Conservation (phyloP, 2,888 invertebrate genomes). For the Helicoverpa assulta region DNA sequence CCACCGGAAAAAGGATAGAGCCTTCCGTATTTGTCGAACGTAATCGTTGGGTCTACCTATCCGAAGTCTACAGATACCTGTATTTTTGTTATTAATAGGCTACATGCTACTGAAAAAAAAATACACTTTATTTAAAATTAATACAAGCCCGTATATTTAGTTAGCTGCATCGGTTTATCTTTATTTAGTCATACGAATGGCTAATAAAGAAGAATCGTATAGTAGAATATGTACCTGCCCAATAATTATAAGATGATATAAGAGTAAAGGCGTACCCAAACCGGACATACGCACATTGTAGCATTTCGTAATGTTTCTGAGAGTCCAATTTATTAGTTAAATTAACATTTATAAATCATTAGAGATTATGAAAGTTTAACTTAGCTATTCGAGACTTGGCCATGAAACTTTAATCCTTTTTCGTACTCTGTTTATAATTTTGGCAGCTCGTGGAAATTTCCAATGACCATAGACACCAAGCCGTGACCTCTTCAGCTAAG, state of each 20-base stretch:
- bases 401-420: conserved; percentile 35
- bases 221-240: background rate
- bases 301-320: conserved; percentile 7
- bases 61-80: too few relatives aligned
- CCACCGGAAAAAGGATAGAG: conserved; percentile 24
- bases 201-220: background rate
- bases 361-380: conserved; percentile 4
- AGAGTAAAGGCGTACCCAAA: conserved; percentile 5
- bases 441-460: background rate
- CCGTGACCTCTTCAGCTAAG: background rate
- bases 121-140: too few relatives aligned
- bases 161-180: too few relatives aligned
- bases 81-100: too few relatives aligned
- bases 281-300: conserved; percentile 15
- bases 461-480: conserved; percentile 20
- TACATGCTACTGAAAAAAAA: too few relatives aligned
- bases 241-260: conserved; percentile 11
- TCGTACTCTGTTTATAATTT: conserved; percentile 24
- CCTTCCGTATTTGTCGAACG: conserved; percentile 25
- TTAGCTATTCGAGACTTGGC: conserved; percentile 28
- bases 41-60: too few relatives aligned
- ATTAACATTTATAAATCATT: conserved; percentile 25
- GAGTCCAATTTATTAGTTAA: conserved; percentile 7
- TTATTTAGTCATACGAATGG: too few relatives aligned
- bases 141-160: too few relatives aligned